Conservation (phyloP, 2,888 invertebrate genomes). For the Machimus atricapillus region DNA sequence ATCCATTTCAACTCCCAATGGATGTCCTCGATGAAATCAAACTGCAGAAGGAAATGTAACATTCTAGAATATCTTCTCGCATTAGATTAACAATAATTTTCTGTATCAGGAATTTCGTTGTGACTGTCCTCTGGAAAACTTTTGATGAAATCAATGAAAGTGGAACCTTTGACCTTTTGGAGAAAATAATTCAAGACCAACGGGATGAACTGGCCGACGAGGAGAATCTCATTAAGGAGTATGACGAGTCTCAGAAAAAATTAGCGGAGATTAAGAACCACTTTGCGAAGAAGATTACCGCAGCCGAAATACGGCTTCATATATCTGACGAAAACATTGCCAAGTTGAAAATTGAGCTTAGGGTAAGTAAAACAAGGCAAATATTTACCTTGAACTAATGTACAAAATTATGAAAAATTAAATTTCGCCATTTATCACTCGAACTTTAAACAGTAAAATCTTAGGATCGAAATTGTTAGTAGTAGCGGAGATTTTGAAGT, state of each 20-base stretch:
- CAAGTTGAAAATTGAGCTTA: slow-evolving; percentile 36
- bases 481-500: no score
- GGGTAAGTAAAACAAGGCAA: not conserved
- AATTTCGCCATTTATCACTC: no score
- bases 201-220: slow-evolving; percentile 39
- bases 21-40: slow-evolving; percentile 40
- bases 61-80: not conserved
- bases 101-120: slow-evolving; percentile 31
- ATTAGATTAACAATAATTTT: not conserved
- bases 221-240: slow-evolving; percentile 30
- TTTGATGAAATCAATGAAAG: slow-evolving; percentile 29
- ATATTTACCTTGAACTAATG: not conserved
- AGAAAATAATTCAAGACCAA: not conserved
- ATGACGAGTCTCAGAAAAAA: not conserved
- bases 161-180: slow-evolving; percentile 13
- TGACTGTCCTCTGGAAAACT: slow-evolving; percentile 24
- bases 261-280: slow-evolving; percentile 21
- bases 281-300: slow-evolving; percentile 8
- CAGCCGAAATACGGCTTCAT: slow-evolving; percentile 36
- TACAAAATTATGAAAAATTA: no score
- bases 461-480: no score
- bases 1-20: slow-evolving; percentile 42
- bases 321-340: slow-evolving; percentile 36
- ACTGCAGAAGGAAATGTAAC: slow-evolving; percentile 44
- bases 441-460: no score